phyloP scores from a whole-genome alignment of 1,140 invertebrate genomes.

The Zaprionus vittiger region DNA sequence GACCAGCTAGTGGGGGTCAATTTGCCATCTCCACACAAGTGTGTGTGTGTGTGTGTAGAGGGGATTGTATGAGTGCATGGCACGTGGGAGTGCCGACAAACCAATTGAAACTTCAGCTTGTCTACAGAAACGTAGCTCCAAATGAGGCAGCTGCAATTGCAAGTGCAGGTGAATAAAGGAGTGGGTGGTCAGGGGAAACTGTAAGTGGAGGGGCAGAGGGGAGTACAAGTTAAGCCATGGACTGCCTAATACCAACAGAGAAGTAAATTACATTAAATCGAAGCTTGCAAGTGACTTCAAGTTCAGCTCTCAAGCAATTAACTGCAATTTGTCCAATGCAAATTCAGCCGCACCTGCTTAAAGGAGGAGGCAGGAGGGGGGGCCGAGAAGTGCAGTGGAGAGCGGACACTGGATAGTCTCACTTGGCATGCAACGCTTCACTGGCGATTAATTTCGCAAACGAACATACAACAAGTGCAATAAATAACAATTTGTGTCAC shows the following conservation, averaged over 20 bases:
- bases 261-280: background rate
- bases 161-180: background rate
- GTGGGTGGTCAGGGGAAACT: background rate
- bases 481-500: conserved; percentile 51
- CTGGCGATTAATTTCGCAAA: conserved; percentile 57
- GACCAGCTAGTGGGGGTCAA: background rate
- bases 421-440: conserved; percentile 44
- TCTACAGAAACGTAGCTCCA: background rate
- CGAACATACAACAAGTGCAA: conserved; percentile 30
- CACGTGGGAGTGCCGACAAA: too few species aligned
- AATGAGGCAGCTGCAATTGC: conserved; percentile 10
- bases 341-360: conserved; percentile 1
- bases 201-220: too few species aligned
- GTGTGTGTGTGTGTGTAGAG: background rate
- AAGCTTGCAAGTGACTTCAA: background rate
- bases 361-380: background rate
- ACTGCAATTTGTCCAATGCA: conserved; percentile 68
- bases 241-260: background rate
- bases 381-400: background rate
- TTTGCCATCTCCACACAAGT: background rate
- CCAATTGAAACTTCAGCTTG: background rate
- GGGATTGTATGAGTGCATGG: background rate
- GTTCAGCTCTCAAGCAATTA: conserved; percentile 67
- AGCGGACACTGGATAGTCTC: background rate
- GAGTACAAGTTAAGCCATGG: background rate